Percentiles rank a stretch among this genome's conserved stretches.
These are phyloP conservation scores for Sinocyclocheilus rhinocerous DNA, from an alignment of 2,113 vertebrate genomes.

Conservation along the genomic window DNA sequence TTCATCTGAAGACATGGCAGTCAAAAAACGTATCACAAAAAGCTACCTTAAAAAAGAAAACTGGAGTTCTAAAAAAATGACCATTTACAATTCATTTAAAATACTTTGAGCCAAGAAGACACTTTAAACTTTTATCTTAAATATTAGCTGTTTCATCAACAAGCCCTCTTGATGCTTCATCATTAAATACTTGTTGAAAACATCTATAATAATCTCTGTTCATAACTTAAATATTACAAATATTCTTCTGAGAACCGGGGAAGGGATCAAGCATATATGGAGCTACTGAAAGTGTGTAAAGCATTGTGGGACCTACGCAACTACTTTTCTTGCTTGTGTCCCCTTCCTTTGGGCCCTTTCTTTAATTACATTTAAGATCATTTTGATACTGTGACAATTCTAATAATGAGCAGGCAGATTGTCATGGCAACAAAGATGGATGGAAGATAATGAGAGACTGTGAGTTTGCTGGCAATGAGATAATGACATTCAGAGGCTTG, in stretches of 20 bases:
- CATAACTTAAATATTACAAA: slow-evolving; percentile 73
- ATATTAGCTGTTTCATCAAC: slow-evolving; percentile 69
- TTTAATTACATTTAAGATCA: slow-evolving; percentile 5
- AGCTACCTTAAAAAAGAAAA: slow-evolving; percentile 62
- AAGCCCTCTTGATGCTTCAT: slow-evolving; percentile 68
- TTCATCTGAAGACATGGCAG: slow-evolving; percentile 68
- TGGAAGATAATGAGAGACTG: slow-evolving; percentile 44
- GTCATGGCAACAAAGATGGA: slow-evolving; percentile 73
- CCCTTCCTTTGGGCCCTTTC: background rate
- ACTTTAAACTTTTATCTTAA: slow-evolving; percentile 53
- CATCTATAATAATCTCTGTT: slow-evolving; percentile 76
- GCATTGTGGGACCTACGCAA: background rate
- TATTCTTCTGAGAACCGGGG: slow-evolving; percentile 58
- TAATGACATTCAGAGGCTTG: slow-evolving; percentile 42
- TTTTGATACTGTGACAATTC: slow-evolving; percentile 48
- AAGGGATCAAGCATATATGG: slow-evolving; percentile 15
- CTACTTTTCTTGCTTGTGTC: background rate
- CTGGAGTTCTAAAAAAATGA: slow-evolving; percentile 57
- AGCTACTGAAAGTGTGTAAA: background rate
- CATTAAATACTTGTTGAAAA: slow-evolving; percentile 76
- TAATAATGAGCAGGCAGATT: slow-evolving; percentile 64
- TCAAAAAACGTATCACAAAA: slow-evolving; percentile 60
- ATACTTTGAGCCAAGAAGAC: slow-evolving; percentile 62
- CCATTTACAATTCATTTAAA: slow-evolving; percentile 66
- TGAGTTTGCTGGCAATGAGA: slow-evolving; percentile 38